Percentiles rank a stretch among this genome's conserved stretches.
Conservation (phyloP, 2,113 vertebrate genomes). For the Sitta europaea region DNA sequence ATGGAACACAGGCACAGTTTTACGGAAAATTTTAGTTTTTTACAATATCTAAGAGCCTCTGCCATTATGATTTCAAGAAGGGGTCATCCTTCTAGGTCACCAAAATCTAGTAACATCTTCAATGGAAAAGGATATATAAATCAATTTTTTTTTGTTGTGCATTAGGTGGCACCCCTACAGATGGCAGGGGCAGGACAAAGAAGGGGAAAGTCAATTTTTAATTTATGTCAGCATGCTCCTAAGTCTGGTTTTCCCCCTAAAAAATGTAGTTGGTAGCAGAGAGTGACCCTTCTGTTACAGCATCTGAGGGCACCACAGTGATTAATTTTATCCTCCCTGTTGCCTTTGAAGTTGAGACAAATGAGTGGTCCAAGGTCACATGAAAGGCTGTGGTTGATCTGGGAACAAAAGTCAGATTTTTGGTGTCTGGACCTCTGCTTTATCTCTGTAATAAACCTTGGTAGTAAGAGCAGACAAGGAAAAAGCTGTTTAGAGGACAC, state of each 20-base stretch:
- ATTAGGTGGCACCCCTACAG: not conserved
- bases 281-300: not conserved
- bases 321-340: slow-evolving; percentile 1
- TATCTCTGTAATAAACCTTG: slow-evolving; percentile 16
- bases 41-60: not conserved
- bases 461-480: not conserved
- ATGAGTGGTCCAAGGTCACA: not conserved
- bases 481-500: not conserved
- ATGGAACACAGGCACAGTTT: not conserved
- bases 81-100: not conserved
- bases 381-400: not conserved
- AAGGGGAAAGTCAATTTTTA: not conserved
- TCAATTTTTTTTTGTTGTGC: not conserved
- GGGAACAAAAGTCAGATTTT: slow-evolving; percentile 15
- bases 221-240: not conserved
- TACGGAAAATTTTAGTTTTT: not conserved
- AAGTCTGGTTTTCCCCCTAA: not conserved
- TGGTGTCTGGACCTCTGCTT: not conserved
- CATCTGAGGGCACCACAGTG: not conserved
- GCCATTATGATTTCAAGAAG: not conserved
- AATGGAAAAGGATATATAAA: not conserved
- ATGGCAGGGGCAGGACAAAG: not conserved
- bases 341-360: slow-evolving; percentile 47
- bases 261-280: not conserved
- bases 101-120: not conserved